Evolutionary conservation across 2,797 vertebrate species (phyloP).

Genomic region (Tragelaphus eurycerus): DNA sequence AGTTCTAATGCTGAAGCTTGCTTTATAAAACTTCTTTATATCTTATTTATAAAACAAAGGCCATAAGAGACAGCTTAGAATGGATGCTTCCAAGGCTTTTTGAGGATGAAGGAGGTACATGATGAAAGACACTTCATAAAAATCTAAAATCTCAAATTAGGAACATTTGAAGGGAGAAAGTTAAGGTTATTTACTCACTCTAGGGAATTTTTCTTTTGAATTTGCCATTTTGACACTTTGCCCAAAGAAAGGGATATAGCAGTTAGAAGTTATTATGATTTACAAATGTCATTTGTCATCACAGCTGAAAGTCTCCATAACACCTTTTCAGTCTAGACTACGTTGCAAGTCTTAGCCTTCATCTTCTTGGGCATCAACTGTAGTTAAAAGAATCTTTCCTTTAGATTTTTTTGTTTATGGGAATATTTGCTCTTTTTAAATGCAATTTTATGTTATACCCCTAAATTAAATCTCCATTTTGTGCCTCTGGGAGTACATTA

Average conservation of each 20-base stretch:
- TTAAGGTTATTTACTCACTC: neutral
- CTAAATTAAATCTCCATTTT: neutral
- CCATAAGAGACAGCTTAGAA: neutral
- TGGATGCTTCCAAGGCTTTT: neutral
- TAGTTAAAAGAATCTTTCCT: neutral
- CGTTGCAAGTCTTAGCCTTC: neutral
- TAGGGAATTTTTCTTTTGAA: neutral
- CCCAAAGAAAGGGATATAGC: neutral
- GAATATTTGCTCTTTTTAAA: neutral
- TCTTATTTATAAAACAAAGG: neutral
- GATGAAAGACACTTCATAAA: neutral
- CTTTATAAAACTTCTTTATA: neutral
- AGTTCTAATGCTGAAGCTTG: neutral
- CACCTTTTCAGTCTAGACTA: neutral
- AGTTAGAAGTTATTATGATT: constrained; percentile 19
- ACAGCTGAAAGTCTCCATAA: neutral
- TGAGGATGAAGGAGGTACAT: neutral
- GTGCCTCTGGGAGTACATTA: neutral
- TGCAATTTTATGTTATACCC: neutral
- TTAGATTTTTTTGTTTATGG: neutral
- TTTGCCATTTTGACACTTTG: constrained; percentile 17
- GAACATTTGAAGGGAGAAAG: neutral
- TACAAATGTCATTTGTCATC: constrained; percentile 39
- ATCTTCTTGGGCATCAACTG: neutral
- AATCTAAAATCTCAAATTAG: neutral